Evolutionary conservation across 2,888 invertebrate genomes (phyloP), one percentile per base, ranked within the genome.

Genomic region (Stegophylla sp.): DNA sequence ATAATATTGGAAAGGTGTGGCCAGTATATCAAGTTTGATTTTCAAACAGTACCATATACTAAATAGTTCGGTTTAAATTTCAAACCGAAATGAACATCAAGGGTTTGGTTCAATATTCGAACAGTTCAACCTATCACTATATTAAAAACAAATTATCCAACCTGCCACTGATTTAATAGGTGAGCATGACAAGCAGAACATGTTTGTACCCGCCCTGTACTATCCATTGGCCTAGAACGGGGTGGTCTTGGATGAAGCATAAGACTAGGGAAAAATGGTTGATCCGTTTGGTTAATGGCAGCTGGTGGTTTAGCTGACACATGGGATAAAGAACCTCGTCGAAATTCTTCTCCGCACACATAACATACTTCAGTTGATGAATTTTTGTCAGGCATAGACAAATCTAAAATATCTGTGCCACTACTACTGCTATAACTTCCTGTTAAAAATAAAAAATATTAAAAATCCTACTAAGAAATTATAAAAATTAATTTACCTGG

Each of bases 381-480:
- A 88, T 95, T 95, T 88, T 95, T 95, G 87, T 95, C 95, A 15
- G 95, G 95, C 95, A 95, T 95, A 83, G 94, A 94, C 82, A 95
- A 89, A 88, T 95, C 95, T 82, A 95, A 88, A 85, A 94, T 94
- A 86, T 94, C 94, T 56, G 94, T 91, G 85, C 93, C 94, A n/a
- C 91, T 87, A 63, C 90, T 87, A 82, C 86, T 85, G 81, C 86
- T 85, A 20, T 86, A 86, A 81, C 87, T 87, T 77, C 87, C 84
- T 83, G 51, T 20, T 79, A 81, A 41, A 41, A 61, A 61, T 71
- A 73, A n/a, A 59, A 45, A 28, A 64, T n/a, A 20, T 28, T 26
- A 53, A 20, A 12, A 67, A 67, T 26, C 15, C 4, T 15, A 67
- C 41, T 45, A 43, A 0, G 9, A 15, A 34, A 12, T 56, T 12